Base-by-base conservation (phyloP, 2,113 vertebrate genomes). In the Callospermophilus lateralis region DNA sequence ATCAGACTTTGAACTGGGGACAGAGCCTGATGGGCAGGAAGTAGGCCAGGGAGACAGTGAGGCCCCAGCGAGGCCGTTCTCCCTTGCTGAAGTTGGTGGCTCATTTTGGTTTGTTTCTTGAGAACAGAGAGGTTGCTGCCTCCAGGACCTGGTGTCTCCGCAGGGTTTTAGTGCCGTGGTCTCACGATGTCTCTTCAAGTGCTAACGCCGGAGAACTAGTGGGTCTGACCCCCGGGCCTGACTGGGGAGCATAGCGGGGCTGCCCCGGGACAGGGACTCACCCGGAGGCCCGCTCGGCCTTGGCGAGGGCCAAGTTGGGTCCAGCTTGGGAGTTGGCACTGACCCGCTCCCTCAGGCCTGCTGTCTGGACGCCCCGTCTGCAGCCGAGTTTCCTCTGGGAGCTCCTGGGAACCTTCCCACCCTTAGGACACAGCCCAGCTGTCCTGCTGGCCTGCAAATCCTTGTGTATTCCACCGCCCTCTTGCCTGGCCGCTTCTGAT, bases 101-200 rank as follows among this genome's bases (percentile, higher is more conserved):
- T 93, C 28, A 4, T 89, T 95, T 93, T 63, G 34, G 37, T 86
- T 77, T 22, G 19, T 30, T 77, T 89, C 63, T 88, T 73, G 70
- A 68, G 58, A 61, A 26, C 58, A 24, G 7, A 24, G 58, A 61
- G 1, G 6, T 51, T 22, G 53, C 22, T 45, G 6, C 22, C n/a
- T 28, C 30, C 65, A 32, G 58, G 42, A 34, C 42, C 42, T 17
- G 26, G 37, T 39, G 63, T 86, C 83, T 87, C 28, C 26, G 19
- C 24, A 0, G 45, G 24, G 78, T 53, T 0, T 58, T 19, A 19
- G 4, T 3, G 55, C 84, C 70, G 91, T 65, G 22, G 61, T 6
- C 42, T 42, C 42, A 42, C 42, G 45, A 7, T 45, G 45, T 45
- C 45, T 45, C 7, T 45, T 45, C 45, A 45, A 45, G 45, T 45